Conservation (phyloP, 2,113 vertebrate genomes). For the Proteles cristata region DNA sequence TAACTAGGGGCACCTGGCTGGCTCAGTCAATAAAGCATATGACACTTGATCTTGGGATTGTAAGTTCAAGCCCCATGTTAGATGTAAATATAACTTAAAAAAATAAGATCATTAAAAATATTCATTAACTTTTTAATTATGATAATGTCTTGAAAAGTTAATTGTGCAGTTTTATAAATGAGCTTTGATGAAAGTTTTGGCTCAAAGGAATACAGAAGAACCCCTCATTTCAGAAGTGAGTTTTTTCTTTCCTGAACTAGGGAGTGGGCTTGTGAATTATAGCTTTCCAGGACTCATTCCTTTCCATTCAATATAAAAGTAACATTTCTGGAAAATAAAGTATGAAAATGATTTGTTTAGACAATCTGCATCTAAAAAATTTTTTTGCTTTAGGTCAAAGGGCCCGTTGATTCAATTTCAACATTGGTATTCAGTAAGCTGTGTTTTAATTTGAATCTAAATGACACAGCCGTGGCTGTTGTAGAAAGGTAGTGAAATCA, state of each 20-base stretch:
- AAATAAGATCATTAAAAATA: neutral
- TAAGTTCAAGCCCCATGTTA: neutral
- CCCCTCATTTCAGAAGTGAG: neutral
- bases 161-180: neutral
- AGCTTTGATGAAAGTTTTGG: neutral
- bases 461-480: neutral
- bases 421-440: neutral
- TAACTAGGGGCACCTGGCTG: neutral
- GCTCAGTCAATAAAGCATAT: neutral
- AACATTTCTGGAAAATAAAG: slow-evolving; percentile 50
- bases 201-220: neutral
- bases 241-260: neutral
- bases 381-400: slow-evolving; percentile 23
- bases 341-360: neutral
- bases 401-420: neutral
- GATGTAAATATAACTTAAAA: neutral
- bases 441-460: slow-evolving; percentile 15
- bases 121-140: neutral
- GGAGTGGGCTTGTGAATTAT: neutral
- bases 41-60: neutral
- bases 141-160: neutral
- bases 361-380: neutral
- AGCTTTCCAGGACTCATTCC: neutral
- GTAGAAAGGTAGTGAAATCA: slow-evolving; percentile 21
- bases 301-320: neutral